Evolutionary conservation across 2,113 vertebrate species (phyloP), one percentile per base, ranked within the genome.

Genomic region (Delphinus delphis): DNA sequence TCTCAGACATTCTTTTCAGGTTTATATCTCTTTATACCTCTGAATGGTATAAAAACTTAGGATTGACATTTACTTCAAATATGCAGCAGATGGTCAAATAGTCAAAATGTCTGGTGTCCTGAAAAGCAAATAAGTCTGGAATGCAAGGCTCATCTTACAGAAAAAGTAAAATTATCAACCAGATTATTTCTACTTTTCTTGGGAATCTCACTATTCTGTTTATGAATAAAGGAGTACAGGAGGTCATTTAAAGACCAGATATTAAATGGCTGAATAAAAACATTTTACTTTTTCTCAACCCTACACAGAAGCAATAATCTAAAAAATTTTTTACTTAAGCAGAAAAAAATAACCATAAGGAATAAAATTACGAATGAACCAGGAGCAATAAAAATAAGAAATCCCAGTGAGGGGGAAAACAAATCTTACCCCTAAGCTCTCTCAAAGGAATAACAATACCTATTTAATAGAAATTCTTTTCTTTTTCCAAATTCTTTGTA

Each of bases 291-390:
- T 67, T 77, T 80, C 15, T 83, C 14, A 50, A 71, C n/a, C 33
- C 67, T 73, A n/a, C 3, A 28, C 36, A 71, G 41, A 92, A 84
- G 47, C 20, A 41, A 76, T 60, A 65, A 81, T 28, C 4, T 55
- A 36, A 85, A 85, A 85, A 80, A 5, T 55, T 70, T 74, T 87
- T 8, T 14, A n/a, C 70, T 62, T 70, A 90, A 71, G 8, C 38
- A 88, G 25, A 60, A 87, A 79, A 79, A 77, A 26, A 62, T 79
- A 81, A 36, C n/a, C 12, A 60, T 60, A 60, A 77, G 28, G 50
- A 67, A 25, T 74, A 84, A 85, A 96, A 91, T 95, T 76, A 68
- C 77, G 26, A 93, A 26, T 60, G 6, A 92, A 95, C 81, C 17
- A 82, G 31, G 14, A 93, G 13, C 7, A 95, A 74, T 84, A 82